phyloP scores from a whole-genome alignment of 2,888 invertebrate species.

The Lathronympha strigana region DNA sequence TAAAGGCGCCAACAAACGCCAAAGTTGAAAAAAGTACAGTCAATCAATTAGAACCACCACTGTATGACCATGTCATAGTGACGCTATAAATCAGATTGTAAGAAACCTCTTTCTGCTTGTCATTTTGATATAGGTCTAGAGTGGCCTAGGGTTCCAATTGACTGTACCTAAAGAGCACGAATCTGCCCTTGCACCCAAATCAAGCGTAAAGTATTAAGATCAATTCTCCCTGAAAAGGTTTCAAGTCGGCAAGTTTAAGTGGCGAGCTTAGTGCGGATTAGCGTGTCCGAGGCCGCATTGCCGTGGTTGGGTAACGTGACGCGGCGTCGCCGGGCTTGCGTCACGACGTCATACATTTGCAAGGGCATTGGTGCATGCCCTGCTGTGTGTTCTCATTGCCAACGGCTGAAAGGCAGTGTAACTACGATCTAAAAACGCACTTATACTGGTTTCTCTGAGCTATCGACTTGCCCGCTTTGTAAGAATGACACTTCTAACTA shows the following conservation, averaged over 20 bases:
- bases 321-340: slow-evolving; percentile 52
- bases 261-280: slow-evolving; percentile 62
- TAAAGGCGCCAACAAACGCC: too few relatives aligned
- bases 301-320: slow-evolving; percentile 64
- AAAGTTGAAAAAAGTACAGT: too few relatives aligned
- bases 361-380: slow-evolving; percentile 47
- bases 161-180: not conserved
- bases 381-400: slow-evolving; percentile 38
- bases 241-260: slow-evolving; percentile 28
- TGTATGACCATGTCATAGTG: too few relatives aligned
- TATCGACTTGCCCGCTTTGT: not conserved
- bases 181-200: not conserved
- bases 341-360: slow-evolving; percentile 51
- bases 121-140: too few relatives aligned
- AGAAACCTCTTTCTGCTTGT: too few relatives aligned
- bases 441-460: not conserved
- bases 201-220: slow-evolving; percentile 1
- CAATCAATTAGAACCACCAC: too few relatives aligned
- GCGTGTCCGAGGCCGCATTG: slow-evolving; percentile 71
- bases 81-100: too few relatives aligned
- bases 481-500: not conserved
- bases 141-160: too few relatives aligned
- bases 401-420: not conserved
- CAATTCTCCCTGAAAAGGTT: slow-evolving; percentile 23
- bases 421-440: not conserved